Evolutionary conservation across 2,888 invertebrate genomes (phyloP), one percentile per base, ranked within the genome.

Genomic region (Phortica okadai): DNA sequence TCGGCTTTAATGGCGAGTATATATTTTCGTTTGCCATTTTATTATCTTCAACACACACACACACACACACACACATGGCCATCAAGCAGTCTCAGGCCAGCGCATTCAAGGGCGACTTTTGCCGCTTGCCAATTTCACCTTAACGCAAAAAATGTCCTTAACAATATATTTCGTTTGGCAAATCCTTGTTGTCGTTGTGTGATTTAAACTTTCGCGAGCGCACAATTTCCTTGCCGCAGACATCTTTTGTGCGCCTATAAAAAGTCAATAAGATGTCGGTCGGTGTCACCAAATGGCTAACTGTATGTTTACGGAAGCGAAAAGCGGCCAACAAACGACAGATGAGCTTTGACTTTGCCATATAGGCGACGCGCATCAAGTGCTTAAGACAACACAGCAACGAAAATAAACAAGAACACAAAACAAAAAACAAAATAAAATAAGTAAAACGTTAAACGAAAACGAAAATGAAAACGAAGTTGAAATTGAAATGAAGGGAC

Each of bases 111-210:
- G 10, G 14, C 50, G 14, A 50, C 50, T 50, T 69, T 74, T 72
- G 33, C 79, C 83, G 82, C 74, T 25, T 64, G 77, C 77, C 72
- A 72, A 72, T 72, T 56, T 56, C 70, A 56, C 70, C 70, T 72
- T 54, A 56, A 56, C 50, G 77, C 58, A 59, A 67, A 72, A 72
- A 82, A 82, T 83, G 84, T 82, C 86, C 84, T 86, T 83, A 85
- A 84, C 88, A 84, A 90, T 90, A 90, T 90, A 90, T 90, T 89
- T 88, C 78, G 81, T 83, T 82, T 80, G 80, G 83, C 80, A 90
- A 90, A 90, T 90, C 89, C 90, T 82, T 80, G 83, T 87, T 90
- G 90, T 90, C 89, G 86, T 88, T 90, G 83, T 89, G 89, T 90
- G 90, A 90, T 90, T 90, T 90, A 90, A 90, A 89, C 88, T 89